Evolutionary conservation across 1,140 invertebrate genomes (phyloP).

Genomic region (Apis mellifera): DNA sequence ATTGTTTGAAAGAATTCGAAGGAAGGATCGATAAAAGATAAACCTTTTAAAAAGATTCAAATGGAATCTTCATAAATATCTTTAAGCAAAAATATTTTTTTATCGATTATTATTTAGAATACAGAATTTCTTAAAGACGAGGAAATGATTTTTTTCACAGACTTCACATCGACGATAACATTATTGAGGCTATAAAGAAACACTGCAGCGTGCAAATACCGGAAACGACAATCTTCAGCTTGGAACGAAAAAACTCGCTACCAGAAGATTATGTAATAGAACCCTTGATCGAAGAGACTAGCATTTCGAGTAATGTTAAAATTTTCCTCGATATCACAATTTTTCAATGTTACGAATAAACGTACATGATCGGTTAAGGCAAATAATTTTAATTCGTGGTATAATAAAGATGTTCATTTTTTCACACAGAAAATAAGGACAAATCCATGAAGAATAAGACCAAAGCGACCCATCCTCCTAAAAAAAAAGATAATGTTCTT

Average conservation of each 20-base stretch:
- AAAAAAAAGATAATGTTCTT: no score
- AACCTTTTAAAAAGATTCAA: no score
- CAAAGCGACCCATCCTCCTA: fast-evolving
- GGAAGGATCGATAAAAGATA: no score
- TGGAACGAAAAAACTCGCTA: conserved; percentile 55
- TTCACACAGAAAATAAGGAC: background rate
- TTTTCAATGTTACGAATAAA: background rate
- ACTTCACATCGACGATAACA: conserved; percentile 59
- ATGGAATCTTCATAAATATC: no score
- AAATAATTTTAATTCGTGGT: background rate
- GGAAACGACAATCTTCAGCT: conserved; percentile 8
- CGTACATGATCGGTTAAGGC: background rate
- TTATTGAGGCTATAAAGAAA: conserved; percentile 62
- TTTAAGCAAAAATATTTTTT: no score
- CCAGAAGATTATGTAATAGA: conserved; percentile 69
- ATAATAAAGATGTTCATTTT: background rate
- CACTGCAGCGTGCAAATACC: conserved; percentile 66
- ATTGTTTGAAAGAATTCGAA: no score
- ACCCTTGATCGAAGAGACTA: conserved; percentile 31
- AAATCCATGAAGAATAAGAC: background rate
- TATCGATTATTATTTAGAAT: background rate
- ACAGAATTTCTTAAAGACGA: background rate
- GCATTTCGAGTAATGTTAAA: conserved; percentile 48
- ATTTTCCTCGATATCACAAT: background rate
- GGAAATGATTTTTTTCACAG: conserved; percentile 54